Evolutionary conservation across 2,888 invertebrate genomes (phyloP).

Genomic region (Sesamia inferens): DNA sequence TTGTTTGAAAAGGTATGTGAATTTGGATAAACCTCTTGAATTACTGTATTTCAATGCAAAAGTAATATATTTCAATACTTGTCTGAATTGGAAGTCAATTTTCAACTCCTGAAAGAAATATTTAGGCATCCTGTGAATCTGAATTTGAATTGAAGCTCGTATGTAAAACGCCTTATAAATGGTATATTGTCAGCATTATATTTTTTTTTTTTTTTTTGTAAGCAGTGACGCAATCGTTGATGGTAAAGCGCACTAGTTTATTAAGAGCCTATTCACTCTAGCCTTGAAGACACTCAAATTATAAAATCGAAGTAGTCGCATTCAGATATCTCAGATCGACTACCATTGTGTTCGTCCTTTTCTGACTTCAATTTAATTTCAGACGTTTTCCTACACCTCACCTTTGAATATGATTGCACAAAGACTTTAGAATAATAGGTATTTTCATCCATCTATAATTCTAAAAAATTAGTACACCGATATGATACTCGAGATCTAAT

Average conservation of each 20-base stretch:
- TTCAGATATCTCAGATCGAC: constrained; percentile 72
- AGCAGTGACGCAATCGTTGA: no score
- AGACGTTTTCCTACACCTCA: constrained; percentile 76
- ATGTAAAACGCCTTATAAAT: constrained; percentile 76
- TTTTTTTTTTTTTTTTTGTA: no score
- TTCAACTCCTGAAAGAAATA: constrained; percentile 65
- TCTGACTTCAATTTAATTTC: constrained; percentile 83
- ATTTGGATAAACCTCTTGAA: background rate
- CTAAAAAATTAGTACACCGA: constrained; percentile 28
- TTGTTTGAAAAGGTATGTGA: background rate
- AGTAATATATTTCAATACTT: constrained; percentile 9
- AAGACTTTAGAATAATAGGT: constrained; percentile 62
- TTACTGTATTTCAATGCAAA: background rate
- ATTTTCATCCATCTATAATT: constrained; percentile 52
- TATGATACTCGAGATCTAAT: constrained; percentile 59
- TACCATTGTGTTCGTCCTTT: constrained; percentile 81
- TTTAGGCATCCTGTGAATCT: constrained; percentile 73
- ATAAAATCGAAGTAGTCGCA: constrained; percentile 79
- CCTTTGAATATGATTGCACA: constrained; percentile 68
- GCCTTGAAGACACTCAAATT: no score
- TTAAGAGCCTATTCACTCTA: no score
- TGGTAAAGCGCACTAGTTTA: no score
- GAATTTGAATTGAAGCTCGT: constrained; percentile 77
- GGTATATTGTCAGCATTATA: constrained; percentile 75
- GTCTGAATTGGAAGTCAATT: constrained; percentile 14